These are phyloP conservation scores for Eilema depressum DNA, from an alignment of 2,888 invertebrate species.

Conservation along the genomic window DNA sequence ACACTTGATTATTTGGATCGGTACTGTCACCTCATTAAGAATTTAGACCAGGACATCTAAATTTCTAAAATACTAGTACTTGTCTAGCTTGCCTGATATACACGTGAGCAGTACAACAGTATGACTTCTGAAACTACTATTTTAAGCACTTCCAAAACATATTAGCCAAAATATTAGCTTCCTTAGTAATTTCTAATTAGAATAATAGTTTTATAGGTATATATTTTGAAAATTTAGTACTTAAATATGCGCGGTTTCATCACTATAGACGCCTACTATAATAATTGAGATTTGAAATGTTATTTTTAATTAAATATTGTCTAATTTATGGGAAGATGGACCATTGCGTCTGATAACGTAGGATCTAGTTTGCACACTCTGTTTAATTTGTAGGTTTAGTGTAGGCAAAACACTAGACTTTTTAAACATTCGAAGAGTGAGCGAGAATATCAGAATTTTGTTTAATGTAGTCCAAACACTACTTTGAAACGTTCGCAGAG, in stretches of 20 bases:
- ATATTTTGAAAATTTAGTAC: not conserved
- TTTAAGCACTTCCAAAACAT: constrained; percentile 2
- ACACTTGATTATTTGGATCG: not conserved
- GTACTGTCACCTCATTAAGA: not conserved
- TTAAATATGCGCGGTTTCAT: not conserved
- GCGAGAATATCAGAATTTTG: not conserved
- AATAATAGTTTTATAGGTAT: not conserved
- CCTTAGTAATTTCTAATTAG: not conserved
- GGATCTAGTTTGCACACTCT: no score
- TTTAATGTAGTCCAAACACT: not conserved
- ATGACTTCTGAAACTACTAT: not conserved
- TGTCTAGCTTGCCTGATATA: not conserved
- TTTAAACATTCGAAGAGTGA: not conserved
- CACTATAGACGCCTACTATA: not conserved
- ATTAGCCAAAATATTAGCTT: constrained; percentile 9
- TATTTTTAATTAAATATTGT: not conserved
- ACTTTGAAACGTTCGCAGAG: not conserved
- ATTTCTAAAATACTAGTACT: not conserved
- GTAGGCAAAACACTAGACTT: not conserved
- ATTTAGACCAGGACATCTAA: not conserved
- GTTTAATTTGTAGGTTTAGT: not conserved
- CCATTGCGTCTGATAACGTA: not conserved
- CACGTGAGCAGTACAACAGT: not conserved
- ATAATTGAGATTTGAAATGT: not conserved
- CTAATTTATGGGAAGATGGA: not conserved